Conservation (phyloP, 2,113 vertebrate genomes). For the Lycaon pictus region DNA sequence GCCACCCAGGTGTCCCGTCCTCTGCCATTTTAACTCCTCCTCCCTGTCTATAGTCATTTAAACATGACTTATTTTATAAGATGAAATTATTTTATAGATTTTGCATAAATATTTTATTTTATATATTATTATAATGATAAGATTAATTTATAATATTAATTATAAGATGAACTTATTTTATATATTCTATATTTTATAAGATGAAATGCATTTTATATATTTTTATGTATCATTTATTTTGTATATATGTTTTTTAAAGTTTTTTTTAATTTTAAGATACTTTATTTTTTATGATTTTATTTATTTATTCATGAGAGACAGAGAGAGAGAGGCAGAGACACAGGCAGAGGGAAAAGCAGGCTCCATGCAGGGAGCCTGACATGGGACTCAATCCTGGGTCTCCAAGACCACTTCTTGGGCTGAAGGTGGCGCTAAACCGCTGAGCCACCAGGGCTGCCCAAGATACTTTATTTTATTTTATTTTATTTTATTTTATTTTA, state of each 20-base stretch:
- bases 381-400: fast-evolving
- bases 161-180: too few species aligned
- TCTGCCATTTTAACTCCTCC: neutral
- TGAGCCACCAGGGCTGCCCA: constrained; percentile 40
- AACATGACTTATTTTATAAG: neutral
- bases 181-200: too few species aligned
- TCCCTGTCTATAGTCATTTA: neutral
- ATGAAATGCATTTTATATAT: too few species aligned
- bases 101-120: too few species aligned
- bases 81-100: too few species aligned
- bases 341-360: neutral
- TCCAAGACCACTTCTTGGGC: neutral
- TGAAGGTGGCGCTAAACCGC: neutral
- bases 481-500: too few species aligned
- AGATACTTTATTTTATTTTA: constrained; percentile 90
- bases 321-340: neutral
- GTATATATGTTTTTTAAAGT: neutral
- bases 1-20: neutral
- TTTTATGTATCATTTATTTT: too few species aligned
- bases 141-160: too few species aligned
- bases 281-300: neutral
- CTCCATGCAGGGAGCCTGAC: too few species aligned
- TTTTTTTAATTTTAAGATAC: neutral
- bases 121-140: too few species aligned
- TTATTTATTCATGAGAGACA: neutral